These are phyloP conservation scores for Amphiprion percula DNA, from an alignment of 2,113 vertebrate genomes.

Conservation along the genomic window DNA sequence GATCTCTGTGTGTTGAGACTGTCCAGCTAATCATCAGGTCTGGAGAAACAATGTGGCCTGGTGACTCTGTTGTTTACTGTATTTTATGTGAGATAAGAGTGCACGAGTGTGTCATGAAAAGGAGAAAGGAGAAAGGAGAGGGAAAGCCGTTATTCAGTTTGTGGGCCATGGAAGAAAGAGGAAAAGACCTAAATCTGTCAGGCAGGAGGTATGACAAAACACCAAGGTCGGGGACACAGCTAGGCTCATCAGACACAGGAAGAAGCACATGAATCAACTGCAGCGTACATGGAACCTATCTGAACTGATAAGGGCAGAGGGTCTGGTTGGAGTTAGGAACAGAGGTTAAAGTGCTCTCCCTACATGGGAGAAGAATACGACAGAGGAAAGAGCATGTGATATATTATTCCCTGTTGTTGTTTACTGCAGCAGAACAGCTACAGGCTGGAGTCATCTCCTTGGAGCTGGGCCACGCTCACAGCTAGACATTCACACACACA, in stretches of 20 bases:
- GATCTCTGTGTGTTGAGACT: slow-evolving; percentile 21
- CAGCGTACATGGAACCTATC: slow-evolving; percentile 8
- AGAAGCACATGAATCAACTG: slow-evolving; percentile 65
- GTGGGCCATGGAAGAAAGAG: slow-evolving; percentile 38
- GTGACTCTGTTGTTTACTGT: slow-evolving; percentile 25
- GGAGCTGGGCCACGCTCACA: slow-evolving; percentile 44
- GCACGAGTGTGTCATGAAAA: not conserved
- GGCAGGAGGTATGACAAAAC: slow-evolving; percentile 56
- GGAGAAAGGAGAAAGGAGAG: too few relatives aligned
- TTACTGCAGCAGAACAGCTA: slow-evolving; percentile 59
- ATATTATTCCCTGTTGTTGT: slow-evolving; percentile 50
- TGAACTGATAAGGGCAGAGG: slow-evolving; percentile 52
- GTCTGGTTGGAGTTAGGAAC: slow-evolving; percentile 38
- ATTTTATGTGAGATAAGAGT: slow-evolving; percentile 32
- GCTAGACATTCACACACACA: not conserved
- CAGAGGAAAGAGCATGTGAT: slow-evolving; percentile 56
- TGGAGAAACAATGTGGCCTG: slow-evolving; percentile 37
- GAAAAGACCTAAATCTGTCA: slow-evolving; percentile 71
- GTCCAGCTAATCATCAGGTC: slow-evolving; percentile 32
- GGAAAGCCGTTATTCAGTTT: slow-evolving; percentile 16
- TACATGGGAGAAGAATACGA: slow-evolving; percentile 24
- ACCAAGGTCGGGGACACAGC: slow-evolving; percentile 45
- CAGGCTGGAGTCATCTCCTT: slow-evolving; percentile 61
- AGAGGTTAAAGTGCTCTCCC: slow-evolving; percentile 25
- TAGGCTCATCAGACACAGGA: slow-evolving; percentile 46